A percentile compares a stretch with the other conserved stretches of the same genome.
phyloP scores from a whole-genome alignment of 2,888 invertebrate species.

The Ischnura elegans region DNA sequence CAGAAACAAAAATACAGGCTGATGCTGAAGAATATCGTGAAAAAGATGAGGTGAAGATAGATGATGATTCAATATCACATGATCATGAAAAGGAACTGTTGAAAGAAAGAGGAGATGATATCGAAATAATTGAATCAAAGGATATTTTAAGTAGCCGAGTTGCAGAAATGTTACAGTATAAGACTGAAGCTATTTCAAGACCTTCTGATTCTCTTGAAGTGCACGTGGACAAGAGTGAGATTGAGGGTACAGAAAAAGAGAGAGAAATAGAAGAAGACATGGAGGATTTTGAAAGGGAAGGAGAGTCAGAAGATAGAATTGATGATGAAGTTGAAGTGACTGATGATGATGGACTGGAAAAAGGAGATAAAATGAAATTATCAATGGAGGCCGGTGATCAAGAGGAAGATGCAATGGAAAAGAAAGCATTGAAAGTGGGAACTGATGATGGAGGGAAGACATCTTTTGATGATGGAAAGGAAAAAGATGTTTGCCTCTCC shows the following conservation, averaged over 20 bases:
- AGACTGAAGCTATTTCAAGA: constrained; percentile 76
- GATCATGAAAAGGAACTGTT: constrained; percentile 40
- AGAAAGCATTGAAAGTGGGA: constrained; percentile 70
- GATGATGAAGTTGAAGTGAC: constrained; percentile 70
- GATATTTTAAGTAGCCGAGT: constrained; percentile 69
- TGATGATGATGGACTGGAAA: constrained; percentile 68
- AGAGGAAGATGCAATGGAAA: constrained; percentile 72
- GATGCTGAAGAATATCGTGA: constrained; percentile 53
- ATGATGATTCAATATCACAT: constrained; percentile 1
- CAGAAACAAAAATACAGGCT: constrained; percentile 61
- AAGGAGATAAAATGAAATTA: constrained; percentile 69
- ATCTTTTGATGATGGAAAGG: constrained; percentile 71
- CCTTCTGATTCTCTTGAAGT: constrained; percentile 79
- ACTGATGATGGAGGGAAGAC: constrained; percentile 70
- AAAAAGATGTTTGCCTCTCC: constrained; percentile 75
- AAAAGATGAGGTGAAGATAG: constrained; percentile 52
- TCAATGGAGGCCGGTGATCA: constrained; percentile 73
- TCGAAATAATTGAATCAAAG: constrained; percentile 68
- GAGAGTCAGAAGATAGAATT: constrained; percentile 69
- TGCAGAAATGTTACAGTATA: constrained; percentile 73
- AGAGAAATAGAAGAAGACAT: constrained; percentile 77
- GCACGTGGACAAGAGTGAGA: constrained; percentile 79
- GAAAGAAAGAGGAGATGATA: background rate
- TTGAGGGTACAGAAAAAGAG: constrained; percentile 79
- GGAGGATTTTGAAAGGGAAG: constrained; percentile 75